These are phyloP conservation scores for Amphiprion clarkii DNA, from an alignment of 2,797 vertebrate genomes.

Conservation along the genomic window DNA sequence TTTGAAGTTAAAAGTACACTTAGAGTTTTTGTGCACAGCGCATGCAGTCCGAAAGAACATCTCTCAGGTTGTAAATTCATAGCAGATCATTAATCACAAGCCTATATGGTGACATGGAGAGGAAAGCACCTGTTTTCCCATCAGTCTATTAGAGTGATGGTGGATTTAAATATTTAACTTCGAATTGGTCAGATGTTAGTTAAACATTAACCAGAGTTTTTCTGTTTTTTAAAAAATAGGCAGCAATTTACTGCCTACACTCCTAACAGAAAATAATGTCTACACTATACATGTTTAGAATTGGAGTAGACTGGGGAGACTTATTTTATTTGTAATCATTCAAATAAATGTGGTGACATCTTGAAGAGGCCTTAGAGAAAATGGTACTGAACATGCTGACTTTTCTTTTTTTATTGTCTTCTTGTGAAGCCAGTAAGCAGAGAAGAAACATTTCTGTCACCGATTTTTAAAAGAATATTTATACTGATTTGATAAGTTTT, in stretches of 20 bases:
- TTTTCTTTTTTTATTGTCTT: no score
- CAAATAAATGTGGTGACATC: no score
- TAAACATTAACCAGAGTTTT: conserved; percentile 3
- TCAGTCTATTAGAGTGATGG: background rate
- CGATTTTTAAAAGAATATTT: background rate
- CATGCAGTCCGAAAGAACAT: conserved; percentile 9
- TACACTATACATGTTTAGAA: no score
- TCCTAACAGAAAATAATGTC: no score
- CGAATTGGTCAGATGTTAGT: background rate
- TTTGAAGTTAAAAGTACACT: conserved; percentile 15
- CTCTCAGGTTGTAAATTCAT: conserved; percentile 4
- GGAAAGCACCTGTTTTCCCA: background rate
- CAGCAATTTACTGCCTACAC: no score
- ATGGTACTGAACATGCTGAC: no score
- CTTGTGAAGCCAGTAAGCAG: background rate
- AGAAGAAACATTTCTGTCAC: background rate
- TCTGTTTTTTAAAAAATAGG: background rate
- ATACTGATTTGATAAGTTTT: background rate
- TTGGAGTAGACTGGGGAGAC: no score
- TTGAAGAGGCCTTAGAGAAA: no score
- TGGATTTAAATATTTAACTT: conserved; percentile 2
- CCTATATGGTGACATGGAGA: conserved; percentile 3
- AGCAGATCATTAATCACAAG: conserved; percentile 40
- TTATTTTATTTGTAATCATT: no score
- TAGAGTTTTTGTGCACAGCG: conserved; percentile 19